phyloP scores from a whole-genome alignment of 2,888 invertebrate species.

The Malacosoma neustria region DNA sequence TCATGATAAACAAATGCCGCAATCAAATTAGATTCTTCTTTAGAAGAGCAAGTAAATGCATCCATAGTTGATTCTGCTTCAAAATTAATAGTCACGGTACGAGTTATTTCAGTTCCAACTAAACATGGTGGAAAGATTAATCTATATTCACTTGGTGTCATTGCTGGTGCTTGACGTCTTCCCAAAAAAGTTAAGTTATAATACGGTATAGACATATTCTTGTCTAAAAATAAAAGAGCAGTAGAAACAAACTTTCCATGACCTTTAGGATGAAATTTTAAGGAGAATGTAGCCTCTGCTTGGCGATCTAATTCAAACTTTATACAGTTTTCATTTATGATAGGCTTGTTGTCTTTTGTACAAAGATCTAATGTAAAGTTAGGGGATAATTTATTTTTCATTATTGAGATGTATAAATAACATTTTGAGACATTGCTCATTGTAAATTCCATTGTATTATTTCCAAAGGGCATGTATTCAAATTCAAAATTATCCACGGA shows the following conservation, averaged over 20 bases:
- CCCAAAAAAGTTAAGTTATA: conserved; percentile 57
- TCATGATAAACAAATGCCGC: conserved; percentile 28
- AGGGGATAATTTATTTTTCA: conserved; percentile 44
- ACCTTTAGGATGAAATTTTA: conserved; percentile 52
- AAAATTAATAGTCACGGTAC: conserved; percentile 32
- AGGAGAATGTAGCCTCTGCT: conserved; percentile 24
- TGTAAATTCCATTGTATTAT: conserved; percentile 40
- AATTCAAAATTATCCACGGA: conserved; percentile 55
- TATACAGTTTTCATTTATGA: conserved; percentile 36
- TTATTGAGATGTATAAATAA: conserved; percentile 39
- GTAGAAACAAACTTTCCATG: conserved; percentile 47
- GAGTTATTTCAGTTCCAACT: conserved; percentile 29
- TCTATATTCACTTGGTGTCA: conserved; percentile 37
- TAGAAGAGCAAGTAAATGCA: conserved; percentile 34
- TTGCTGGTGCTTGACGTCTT: conserved; percentile 32
- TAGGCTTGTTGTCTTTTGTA: conserved; percentile 27
- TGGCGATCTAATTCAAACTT: conserved; percentile 45
- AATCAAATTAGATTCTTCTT: conserved; percentile 32
- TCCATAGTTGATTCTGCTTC: conserved; percentile 29
- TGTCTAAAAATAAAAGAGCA: conserved; percentile 52
- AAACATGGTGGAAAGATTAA: conserved; percentile 52
- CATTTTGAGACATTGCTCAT: conserved; percentile 60
- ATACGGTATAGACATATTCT: conserved; percentile 48
- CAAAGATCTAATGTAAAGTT: conserved; percentile 38
- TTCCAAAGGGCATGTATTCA: conserved; percentile 24